A percentile compares a stretch with the other conserved stretches of the same genome.
Conservation (phyloP, 2,888 invertebrate species). For the Athalia cordata region DNA sequence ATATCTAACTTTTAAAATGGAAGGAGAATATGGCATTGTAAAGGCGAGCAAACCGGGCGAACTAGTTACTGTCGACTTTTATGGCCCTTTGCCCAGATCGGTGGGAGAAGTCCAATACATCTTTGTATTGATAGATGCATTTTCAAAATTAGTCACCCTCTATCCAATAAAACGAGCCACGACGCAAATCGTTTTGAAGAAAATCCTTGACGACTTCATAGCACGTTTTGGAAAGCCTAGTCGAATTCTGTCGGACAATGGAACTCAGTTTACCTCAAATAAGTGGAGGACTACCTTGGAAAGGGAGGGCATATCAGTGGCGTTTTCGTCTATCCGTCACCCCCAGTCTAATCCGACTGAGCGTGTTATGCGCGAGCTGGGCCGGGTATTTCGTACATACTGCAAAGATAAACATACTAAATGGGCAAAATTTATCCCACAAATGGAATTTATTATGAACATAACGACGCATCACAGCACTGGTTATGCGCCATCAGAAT, state of each 20-base stretch:
- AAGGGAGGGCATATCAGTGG: not conserved
- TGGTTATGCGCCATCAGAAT: not conserved
- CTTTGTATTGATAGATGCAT: constrained; percentile 55
- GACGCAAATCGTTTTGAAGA: constrained; percentile 45
- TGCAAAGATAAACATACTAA: constrained; percentile 22
- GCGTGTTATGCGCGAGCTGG: constrained; percentile 48
- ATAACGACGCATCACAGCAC: not conserved
- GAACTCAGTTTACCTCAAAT: constrained; percentile 51
- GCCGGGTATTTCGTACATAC: constrained; percentile 15
- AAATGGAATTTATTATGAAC: not conserved
- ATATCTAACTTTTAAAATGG: not conserved
- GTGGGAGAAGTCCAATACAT: constrained; percentile 50
- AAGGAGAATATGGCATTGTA: not conserved
- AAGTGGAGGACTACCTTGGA: constrained; percentile 46
- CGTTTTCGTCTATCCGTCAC: constrained; percentile 37
- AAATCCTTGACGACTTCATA: constrained; percentile 32
- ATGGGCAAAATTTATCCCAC: not conserved
- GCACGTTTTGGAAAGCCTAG: constrained; percentile 31
- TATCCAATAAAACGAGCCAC: constrained; percentile 54
- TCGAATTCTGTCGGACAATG: constrained; percentile 51
- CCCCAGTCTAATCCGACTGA: constrained; percentile 49
- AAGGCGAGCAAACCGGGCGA: not conserved
- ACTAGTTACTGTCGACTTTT: not conserved
- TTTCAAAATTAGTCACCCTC: constrained; percentile 55
- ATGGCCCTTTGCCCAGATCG: not conserved